Base-by-base conservation (phyloP, 2,797 vertebrate genomes). In the Agapornis canus region DNA sequence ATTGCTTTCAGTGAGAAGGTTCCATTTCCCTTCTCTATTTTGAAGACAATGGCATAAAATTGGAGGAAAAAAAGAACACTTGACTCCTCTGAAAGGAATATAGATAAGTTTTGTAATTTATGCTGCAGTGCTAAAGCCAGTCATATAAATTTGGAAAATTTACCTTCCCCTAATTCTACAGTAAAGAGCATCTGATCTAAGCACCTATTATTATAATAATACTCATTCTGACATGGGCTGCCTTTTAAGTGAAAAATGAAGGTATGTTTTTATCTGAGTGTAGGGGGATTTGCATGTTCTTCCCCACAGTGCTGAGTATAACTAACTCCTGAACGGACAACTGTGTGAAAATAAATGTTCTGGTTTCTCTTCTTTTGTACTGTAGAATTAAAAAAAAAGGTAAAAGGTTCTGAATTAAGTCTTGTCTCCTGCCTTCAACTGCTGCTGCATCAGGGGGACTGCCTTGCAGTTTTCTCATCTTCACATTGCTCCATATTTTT, bases 11-110 rank as follows among this genome's bases (percentile, higher is more conserved):
- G 18, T 5, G 4, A 51, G 59, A 77, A 93, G 39, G 31, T 80
- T 94, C 51, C 2, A 3, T 80, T 80, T 94, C 56, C 52, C 47
- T 85, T 87, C 43, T 92, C 35, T 90, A 1, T 73, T 94, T 91
- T 90, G 60, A 90, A 94, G 69, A 78, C 78, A 95, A 37, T 76
- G 37, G 25, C 43, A 61, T 81, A 79, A 92, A 91, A 90, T n/a
- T 71, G 76, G 32, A 69, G 60, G 66, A 35, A 6, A 61, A 82
- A 79, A 59, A 88, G 43, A 71, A 66, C 1, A 4, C 32, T 69
- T 76, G 37, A 77, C 37, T 82, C n/a, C 40, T 48, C 23, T 87
- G 35, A 63, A 85, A 94, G 54, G 26, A 95, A 72, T 88, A 69
- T 47, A 81, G 49, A 75, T 54, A 39, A 21, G 52, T 87, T 91